A percentile compares a stretch with the other conserved stretches of the same genome.
phyloP scores from a whole-genome alignment of 2,888 invertebrate species.

The Therioaphis trifolii region DNA sequence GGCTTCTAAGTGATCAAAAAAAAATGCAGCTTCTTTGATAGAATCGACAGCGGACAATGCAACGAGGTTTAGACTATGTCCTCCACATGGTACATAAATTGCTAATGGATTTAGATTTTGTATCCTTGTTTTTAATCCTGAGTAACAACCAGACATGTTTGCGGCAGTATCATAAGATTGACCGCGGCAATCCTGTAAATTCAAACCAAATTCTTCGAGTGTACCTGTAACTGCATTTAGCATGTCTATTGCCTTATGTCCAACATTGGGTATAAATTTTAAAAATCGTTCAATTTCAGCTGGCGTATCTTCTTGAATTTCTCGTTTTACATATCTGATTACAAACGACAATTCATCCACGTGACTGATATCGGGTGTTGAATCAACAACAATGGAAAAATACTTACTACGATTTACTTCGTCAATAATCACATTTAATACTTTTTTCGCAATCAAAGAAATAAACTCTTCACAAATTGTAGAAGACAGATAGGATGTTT shows the following conservation, averaged over 20 bases:
- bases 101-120: constrained; percentile 66
- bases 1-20: constrained; percentile 53
- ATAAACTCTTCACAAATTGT: constrained; percentile 61
- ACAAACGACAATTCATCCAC: constrained; percentile 67
- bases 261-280: no score
- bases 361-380: constrained; percentile 60
- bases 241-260: constrained; percentile 67
- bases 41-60: no score
- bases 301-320: no score
- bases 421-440: no score
- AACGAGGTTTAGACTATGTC: constrained; percentile 67
- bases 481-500: constrained; percentile 41
- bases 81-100: constrained; percentile 66
- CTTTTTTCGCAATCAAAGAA: no score
- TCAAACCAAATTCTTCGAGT: no score
- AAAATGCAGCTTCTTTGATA: constrained; percentile 31
- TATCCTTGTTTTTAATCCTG: constrained; percentile 66
- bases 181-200: no score
- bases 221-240: constrained; percentile 63
- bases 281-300: no score
- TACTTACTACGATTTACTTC: constrained; percentile 44
- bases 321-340: no score
- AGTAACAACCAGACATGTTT: no score
- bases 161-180: no score
- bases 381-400: constrained; percentile 58